Evolutionary conservation across 2,888 invertebrate species (phyloP).

Genomic region (Mylabris sibirica): DNA sequence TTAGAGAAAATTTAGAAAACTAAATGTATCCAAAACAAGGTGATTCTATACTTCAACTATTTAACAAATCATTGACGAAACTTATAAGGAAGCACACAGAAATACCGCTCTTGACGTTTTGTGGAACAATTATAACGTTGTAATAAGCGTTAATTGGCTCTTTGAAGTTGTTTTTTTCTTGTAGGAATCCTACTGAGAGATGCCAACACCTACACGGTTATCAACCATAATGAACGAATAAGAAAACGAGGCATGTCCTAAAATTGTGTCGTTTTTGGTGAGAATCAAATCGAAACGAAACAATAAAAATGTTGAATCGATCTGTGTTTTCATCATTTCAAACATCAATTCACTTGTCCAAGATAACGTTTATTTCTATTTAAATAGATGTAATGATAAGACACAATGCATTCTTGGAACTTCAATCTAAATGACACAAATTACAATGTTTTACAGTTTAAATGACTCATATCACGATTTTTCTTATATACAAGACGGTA

Average conservation of each 20-base stretch:
- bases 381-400: constrained; percentile 3
- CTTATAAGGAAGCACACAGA: background rate
- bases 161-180: constrained; percentile 30
- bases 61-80: background rate
- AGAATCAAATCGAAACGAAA: background rate
- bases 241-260: background rate
- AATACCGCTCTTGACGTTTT: background rate
- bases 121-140: constrained; percentile 17
- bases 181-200: constrained; percentile 34
- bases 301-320: constrained; percentile 25
- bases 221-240: background rate
- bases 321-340: constrained; percentile 29
- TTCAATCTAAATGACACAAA: background rate
- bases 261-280: background rate
- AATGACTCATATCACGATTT: background rate
- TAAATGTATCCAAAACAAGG: background rate
- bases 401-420: background rate
- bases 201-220: constrained; percentile 1
- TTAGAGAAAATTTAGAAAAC: background rate
- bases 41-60: background rate
- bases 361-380: constrained; percentile 30
- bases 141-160: constrained; percentile 42
- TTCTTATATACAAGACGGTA: background rate
- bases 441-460: background rate
- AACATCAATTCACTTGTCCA: constrained; percentile 26